phyloP scores from a whole-genome alignment of 2,888 invertebrate genomes.

The Hydriomena furcata region DNA sequence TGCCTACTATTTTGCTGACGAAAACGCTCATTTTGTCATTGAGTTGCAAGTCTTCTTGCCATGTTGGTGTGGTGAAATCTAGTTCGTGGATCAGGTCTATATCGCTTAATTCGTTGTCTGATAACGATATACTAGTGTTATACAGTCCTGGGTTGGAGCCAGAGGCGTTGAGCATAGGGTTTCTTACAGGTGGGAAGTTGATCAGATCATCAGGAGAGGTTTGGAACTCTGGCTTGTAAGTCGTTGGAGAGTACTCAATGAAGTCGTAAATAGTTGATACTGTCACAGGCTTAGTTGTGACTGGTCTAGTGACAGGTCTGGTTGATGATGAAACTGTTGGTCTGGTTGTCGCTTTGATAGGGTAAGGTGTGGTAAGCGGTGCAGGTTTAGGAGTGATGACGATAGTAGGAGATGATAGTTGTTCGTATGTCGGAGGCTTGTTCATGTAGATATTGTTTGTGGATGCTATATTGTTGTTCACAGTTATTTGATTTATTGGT shows the following conservation, averaged over 20 bases:
- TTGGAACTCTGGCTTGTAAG: conserved; percentile 81
- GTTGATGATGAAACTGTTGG: conserved; percentile 7
- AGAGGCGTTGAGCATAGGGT: conserved; percentile 91
- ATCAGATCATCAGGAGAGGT: conserved; percentile 88
- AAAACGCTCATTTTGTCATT: conserved; percentile 92
- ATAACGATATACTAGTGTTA: conserved; percentile 78
- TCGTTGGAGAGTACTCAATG: conserved; percentile 64
- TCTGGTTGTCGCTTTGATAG: conserved; percentile 44
- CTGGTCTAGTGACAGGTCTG: conserved; percentile 6
- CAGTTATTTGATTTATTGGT: conserved; percentile 79
- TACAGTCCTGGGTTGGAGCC: conserved; percentile 75
- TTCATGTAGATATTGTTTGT: conserved; percentile 79
- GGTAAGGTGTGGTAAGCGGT: conserved; percentile 64
- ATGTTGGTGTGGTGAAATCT: conserved; percentile 90
- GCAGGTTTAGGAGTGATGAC: conserved; percentile 88
- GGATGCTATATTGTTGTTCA: conserved; percentile 85
- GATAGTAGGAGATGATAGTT: conserved; percentile 84
- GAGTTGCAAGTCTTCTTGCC: conserved; percentile 89
- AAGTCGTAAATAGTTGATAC: conserved; percentile 48
- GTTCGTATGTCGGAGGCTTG: conserved; percentile 64
- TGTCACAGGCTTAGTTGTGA: conserved; percentile 27
- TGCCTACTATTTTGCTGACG: conserved; percentile 92
- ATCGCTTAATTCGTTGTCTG: conserved; percentile 69
- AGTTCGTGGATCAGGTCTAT: conserved; percentile 76
- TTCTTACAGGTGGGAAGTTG: conserved; percentile 93